Conservation (phyloP, 2,797 vertebrate genomes). For the Xiphophorus birchmanni region DNA sequence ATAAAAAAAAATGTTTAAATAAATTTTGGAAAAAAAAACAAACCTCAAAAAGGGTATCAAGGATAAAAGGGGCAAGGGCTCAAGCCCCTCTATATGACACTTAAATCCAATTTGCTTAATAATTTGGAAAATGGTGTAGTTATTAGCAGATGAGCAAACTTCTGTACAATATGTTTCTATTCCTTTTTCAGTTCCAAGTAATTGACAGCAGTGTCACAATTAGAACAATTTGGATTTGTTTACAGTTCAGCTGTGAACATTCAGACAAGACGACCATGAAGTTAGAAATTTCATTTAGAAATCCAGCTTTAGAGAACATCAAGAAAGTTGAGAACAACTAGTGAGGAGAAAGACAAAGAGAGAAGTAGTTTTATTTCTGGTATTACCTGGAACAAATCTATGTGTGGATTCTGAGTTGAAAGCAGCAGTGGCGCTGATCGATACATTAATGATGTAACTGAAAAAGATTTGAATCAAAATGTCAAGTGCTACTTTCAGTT, state of each 20-base stretch:
- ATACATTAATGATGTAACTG: background rate
- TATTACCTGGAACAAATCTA: background rate
- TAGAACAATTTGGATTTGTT: background rate
- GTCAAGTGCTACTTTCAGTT: background rate
- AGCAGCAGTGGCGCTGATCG: background rate
- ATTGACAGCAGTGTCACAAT: background rate
- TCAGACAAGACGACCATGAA: background rate
- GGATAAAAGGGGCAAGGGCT: too few relatives aligned
- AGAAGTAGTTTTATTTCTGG: background rate
- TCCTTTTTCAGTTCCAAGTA: background rate
- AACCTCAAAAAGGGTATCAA: too few relatives aligned
- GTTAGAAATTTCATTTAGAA: background rate
- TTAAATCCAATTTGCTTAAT: too few relatives aligned
- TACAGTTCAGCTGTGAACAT: too few relatives aligned
- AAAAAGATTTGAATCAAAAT: slow-evolving; percentile 1
- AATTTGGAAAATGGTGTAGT: too few relatives aligned
- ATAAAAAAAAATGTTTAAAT: too few relatives aligned
- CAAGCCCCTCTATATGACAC: too few relatives aligned
- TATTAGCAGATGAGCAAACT: background rate
- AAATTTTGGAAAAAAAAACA: too few relatives aligned
- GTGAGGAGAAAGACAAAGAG: background rate
- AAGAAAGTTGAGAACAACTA: background rate
- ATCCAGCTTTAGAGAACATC: background rate
- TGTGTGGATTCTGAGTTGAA: background rate
- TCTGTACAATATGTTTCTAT: background rate